Base-by-base conservation (phyloP, 2,113 vertebrate genomes). In the Mungos mungo region DNA sequence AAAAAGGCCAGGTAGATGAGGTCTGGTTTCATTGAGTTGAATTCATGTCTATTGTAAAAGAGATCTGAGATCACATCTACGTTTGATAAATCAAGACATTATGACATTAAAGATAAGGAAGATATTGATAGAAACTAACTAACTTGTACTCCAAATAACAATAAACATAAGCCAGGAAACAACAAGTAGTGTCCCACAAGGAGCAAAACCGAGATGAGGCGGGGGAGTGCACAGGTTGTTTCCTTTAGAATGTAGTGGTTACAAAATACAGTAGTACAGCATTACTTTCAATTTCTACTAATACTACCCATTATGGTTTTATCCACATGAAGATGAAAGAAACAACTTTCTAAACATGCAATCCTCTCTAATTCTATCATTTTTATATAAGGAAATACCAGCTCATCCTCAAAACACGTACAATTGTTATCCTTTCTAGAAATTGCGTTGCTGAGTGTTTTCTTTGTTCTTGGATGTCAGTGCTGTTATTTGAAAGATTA, bases 401-500 rank as follows among this genome's bases (percentile, higher is more conserved):
- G 50, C 38, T 74, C 23, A 23, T 72, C 11, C 23, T 57, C 33
- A 66, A 79, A 81, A 50, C 35, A 12, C 71, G 96, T 88, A 76
- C 54, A 88, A 96, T 96, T 81, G 71, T 95, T 95, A 98, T 97
- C 94, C 97, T 97, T 98, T 95, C 94, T 97, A 97, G 98, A 98
- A 97, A 87, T 47, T 91, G 23, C 90, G 76, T 45, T 97, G 45
- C 93, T 63, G 96, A 97, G 69, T 92, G 96, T 95, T 92, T 97
- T 35, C 52, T 95, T 31, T 97, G n/a, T 96, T 97, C 95, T 98
- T 97, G 88, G 86, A 97, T 88, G 95, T 98, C 95, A 98, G 83
- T 97, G 35, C 86, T 96, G 66, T 96, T 97, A 96, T 97, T 97
- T 98, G 95, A 98, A 98, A 98, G 97, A 87, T 93, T 98, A 80